Evolutionary conservation across 2,797 vertebrate species (phyloP).

Genomic region (Chaunax sp.): DNA sequence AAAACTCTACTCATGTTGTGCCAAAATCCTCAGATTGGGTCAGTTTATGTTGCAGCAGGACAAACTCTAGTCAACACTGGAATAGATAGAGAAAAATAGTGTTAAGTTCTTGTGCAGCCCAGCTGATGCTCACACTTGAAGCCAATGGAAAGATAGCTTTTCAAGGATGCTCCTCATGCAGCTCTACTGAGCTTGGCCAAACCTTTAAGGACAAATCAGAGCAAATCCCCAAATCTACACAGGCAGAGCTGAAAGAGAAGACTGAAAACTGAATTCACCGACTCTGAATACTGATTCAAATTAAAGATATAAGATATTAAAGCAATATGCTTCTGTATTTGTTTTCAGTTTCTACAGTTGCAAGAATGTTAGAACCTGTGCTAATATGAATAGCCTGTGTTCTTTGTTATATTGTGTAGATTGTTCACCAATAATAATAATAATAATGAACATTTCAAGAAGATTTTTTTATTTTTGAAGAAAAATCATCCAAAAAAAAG

Average conservation of each 20-base stretch:
- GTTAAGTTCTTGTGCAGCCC: slow-evolving; percentile 18
- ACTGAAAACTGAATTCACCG: slow-evolving; percentile 19
- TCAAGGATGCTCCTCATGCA: slow-evolving; percentile 42
- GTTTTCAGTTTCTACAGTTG: too few relatives aligned
- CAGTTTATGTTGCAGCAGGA: background rate
- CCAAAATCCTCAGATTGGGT: background rate
- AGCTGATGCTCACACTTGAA: slow-evolving; percentile 14
- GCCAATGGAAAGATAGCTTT: slow-evolving; percentile 47
- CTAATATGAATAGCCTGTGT: too few relatives aligned
- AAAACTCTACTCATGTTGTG: too few relatives aligned
- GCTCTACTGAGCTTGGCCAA: slow-evolving; percentile 41
- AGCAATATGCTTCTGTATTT: slow-evolving; percentile 14
- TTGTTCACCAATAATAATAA: background rate
- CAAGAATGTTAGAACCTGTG: too few relatives aligned
- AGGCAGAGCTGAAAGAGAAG: slow-evolving; percentile 45
- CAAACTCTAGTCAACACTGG: background rate
- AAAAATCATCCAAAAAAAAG: background rate
- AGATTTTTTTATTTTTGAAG: background rate
- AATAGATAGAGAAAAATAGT: slow-evolving; percentile 3
- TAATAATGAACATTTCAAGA: background rate
- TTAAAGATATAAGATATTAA: slow-evolving; percentile 53
- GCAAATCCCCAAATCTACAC: slow-evolving; percentile 68
- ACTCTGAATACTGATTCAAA: slow-evolving; percentile 52
- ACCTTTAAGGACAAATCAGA: slow-evolving; percentile 62
- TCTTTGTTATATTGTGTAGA: background rate